Evolutionary conservation across 2,113 vertebrate species (phyloP), one percentile per base, ranked within the genome.

Genomic region (Stigmatopora argus): DNA sequence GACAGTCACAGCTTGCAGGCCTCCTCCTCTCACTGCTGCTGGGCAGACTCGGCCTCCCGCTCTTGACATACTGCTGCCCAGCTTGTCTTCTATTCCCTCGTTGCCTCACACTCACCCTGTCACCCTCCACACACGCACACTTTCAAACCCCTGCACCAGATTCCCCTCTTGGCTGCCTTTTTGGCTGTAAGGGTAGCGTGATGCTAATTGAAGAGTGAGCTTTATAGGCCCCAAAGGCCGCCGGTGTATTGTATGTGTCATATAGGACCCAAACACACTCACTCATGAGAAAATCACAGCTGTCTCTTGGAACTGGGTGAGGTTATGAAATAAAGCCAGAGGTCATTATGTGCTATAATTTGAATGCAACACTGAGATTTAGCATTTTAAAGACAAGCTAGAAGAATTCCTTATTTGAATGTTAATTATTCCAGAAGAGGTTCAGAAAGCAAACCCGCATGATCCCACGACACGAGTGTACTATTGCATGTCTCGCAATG

Each of bases 141-240:
- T 34, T 14, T 7, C 56, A 26, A 34, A 59, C 21, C 67, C 46
- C 62, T 52, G 8, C 66, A 62, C 55, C 21, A 51, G 67, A 69
- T 62, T 23, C 62, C 21, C 4, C 59, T 61, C 47, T 52, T 44
- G 62, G 69, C 70, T 68, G 51, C 71, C 55, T 65, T 62, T 58
- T 57, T 64, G 65, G 65, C 70, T 73, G 74, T 65, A 23, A 70
- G 64, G 76, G 69, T 69, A 56, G 61, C 17, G 80, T 69, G 74
- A 80, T 78, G 73, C 84, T 82, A 87, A 87, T 79, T 85, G 78
- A 86, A 83, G 83, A 72, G 80, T 78, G 69, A 72, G 80, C 77
- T 79, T 83, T 31, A 70, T 77, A 79, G 34, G 78, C 62, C 72
- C 61, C 59, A 64, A 67, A 83, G 79, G 82, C 80, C 72, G 72